Evolutionary conservation across 1,140 invertebrate genomes (phyloP), one percentile per base, ranked within the genome.

Genomic region (Aphaenogaster floridana): DNA sequence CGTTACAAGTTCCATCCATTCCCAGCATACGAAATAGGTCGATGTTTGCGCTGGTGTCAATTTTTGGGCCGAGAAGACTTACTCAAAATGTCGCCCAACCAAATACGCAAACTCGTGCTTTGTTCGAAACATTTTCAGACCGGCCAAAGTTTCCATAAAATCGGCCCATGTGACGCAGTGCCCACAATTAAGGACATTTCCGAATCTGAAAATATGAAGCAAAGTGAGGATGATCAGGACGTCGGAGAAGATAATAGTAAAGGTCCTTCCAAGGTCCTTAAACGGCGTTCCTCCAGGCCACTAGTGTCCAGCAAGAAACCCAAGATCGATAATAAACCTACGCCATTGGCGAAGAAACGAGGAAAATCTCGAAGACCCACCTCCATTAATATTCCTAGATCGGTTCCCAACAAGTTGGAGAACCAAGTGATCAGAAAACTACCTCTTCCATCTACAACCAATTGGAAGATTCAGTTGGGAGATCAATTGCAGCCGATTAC

Each of bases 21-120:
- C 78, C 95, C 95, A 5, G 95, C 95, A 0, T 95, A 95, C 63
- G 95, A 95, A 59, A 95, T 95, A 21, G 95, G 95, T 11, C 92
- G 95, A 59, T 95, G 95, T 86, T 87, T 95, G 59, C 93, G 93
- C 42, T 95, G 95, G 95, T 95, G 95, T 86, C 93, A 95, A 78
- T 95, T 95, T 80, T 86, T 95, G 0, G 94, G 93, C 0, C 89
- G 95, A 68, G 95, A 95, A 79, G 95, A 95, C 72, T 71, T 95
- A 15, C 77, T 95, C n/a, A 95, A 95, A 89, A 95, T 95, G 95
- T 95, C 95, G 8, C 95, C 95, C 0, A 95, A 95, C 89, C 95
- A 95, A 88, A 95, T 95, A 89, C 88, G 95, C 54, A 95, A 94
- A 63, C 89, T 95, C 6, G 95, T 95, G 15, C 80, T 95, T 0